Evolutionary conservation across 2,888 invertebrate species (phyloP).

Genomic region (Muscina levida): DNA sequence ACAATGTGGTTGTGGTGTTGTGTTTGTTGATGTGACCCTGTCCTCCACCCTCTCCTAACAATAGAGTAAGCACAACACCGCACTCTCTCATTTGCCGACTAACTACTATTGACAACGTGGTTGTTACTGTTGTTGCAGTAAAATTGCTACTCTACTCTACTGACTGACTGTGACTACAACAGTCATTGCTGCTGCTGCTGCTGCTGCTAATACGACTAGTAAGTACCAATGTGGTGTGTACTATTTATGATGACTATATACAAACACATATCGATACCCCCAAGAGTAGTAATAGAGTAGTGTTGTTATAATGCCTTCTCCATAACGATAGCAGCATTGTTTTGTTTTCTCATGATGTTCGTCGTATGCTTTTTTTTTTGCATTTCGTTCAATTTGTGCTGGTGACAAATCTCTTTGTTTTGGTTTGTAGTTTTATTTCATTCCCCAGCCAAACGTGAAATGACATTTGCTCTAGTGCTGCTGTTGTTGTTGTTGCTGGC

Average conservation of each 20-base stretch:
- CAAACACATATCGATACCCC: conserved; percentile 4
- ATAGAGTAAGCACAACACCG: not conserved
- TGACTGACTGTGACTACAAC: too few relatives aligned
- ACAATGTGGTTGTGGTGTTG: not conserved
- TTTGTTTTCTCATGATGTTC: too few relatives aligned
- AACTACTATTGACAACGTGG: conserved; percentile 4
- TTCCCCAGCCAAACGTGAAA: not conserved
- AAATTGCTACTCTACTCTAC: not conserved
- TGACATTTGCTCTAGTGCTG: not conserved
- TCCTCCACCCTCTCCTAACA: not conserved
- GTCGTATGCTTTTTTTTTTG: conserved; percentile 11
- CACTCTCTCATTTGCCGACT: not conserved
- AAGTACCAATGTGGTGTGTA: too few relatives aligned
- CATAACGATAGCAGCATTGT: conserved; percentile 9
- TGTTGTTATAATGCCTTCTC: conserved; percentile 9
- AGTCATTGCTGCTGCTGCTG: too few relatives aligned
- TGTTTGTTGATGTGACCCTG: not conserved
- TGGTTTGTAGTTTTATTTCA: not conserved
- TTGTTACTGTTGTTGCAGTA: conserved; percentile 5
- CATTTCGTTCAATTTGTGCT: conserved; percentile 8
- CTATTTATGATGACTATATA: conserved; percentile 28
- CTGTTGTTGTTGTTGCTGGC: not conserved
- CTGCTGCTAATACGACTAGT: too few relatives aligned
- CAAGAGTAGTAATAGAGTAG: too few relatives aligned
- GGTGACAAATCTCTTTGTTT: not conserved